A percentile compares a stretch with the other conserved stretches of the same genome.
These are phyloP conservation scores for Spheniscus mendiculus DNA, from an alignment of 2,113 vertebrate genomes.

Conservation along the genomic window DNA sequence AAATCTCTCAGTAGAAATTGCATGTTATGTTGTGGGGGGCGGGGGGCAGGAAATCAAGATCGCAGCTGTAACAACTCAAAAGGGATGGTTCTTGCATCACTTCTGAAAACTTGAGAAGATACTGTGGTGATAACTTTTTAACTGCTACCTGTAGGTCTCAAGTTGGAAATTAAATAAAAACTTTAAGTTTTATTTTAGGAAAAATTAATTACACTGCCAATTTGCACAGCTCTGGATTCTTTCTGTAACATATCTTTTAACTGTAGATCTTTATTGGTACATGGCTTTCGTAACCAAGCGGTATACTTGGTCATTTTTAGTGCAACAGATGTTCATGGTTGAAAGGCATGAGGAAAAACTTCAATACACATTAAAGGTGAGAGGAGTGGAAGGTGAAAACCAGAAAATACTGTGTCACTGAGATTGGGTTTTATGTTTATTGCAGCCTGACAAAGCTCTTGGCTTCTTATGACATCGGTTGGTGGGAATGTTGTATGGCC, in stretches of 20 bases:
- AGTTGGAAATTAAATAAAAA: background rate
- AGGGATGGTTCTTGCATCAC: background rate
- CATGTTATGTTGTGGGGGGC: rapidly evolving
- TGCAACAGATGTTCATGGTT: background rate
- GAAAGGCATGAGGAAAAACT: background rate
- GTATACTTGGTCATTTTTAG: background rate
- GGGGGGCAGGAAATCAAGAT: background rate
- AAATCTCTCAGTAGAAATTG: background rate
- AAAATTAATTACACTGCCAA: background rate
- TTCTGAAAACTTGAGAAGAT: background rate
- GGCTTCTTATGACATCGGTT: background rate
- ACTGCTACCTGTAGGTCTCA: background rate
- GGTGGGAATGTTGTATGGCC: background rate
- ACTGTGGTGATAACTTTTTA: background rate
- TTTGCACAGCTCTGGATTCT: background rate
- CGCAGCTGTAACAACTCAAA: background rate
- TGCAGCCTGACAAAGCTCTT: background rate
- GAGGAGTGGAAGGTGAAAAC: background rate
- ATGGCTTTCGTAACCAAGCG: background rate
- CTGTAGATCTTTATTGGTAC: background rate
- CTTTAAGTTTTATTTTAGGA: background rate
- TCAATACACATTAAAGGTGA: background rate
- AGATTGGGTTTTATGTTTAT: background rate
- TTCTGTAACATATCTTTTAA: background rate
- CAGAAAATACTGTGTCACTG: background rate